These are phyloP conservation scores for Amphiprion ocellaris DNA, from an alignment of 2,113 vertebrate species.

Conservation along the genomic window DNA sequence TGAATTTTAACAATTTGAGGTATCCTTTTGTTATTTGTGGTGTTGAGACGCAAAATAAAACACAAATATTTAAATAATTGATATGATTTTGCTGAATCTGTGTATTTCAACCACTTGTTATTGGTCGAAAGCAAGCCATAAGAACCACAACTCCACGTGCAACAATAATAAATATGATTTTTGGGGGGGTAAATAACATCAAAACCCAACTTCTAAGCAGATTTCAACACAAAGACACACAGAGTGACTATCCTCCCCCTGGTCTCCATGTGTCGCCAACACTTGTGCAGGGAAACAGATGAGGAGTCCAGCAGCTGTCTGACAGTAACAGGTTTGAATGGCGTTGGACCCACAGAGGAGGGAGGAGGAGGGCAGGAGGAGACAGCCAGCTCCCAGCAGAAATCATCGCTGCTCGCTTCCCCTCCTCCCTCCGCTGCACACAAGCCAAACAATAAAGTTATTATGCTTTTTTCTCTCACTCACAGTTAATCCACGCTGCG, in stretches of 20 bases:
- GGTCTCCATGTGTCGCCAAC: slow-evolving; percentile 57
- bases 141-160: no score
- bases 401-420: not conserved
- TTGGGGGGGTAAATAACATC: not conserved
- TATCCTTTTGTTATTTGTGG: no score
- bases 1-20: no score
- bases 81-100: no score
- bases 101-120: no score
- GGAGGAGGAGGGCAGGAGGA: not conserved
- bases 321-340: slow-evolving; percentile 45
- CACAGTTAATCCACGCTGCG: slow-evolving; percentile 38
- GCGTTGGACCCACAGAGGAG: not conserved
- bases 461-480: slow-evolving; percentile 44
- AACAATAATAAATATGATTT: no score
- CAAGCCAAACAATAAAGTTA: slow-evolving; percentile 51
- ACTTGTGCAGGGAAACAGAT: slow-evolving; percentile 53
- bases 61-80: no score
- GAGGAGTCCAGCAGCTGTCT: slow-evolving; percentile 60
- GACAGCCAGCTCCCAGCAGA: not conserved
- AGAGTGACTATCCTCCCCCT: not conserved
- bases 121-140: no score
- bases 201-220: no score
- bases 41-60: no score
- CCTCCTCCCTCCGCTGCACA: not conserved
- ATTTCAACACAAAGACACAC: not conserved